phyloP scores from a whole-genome alignment of 2,888 invertebrate genomes.

The Empis stercorea region DNA sequence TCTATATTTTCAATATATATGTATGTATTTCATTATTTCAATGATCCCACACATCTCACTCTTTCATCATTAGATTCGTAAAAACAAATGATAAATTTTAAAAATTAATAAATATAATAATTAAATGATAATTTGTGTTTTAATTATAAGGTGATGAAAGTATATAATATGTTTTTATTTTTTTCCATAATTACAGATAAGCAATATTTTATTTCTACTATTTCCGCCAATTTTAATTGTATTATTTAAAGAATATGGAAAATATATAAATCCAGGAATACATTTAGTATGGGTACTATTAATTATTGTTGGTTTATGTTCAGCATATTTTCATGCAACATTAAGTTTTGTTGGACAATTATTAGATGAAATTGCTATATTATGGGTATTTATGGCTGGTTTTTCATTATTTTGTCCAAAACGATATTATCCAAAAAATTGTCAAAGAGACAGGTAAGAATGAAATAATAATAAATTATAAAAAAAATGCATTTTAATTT shows the following conservation, averaged over 20 bases:
- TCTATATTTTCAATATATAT: no score
- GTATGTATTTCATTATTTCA: no score
- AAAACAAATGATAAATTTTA: no score
- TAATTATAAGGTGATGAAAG: no score
- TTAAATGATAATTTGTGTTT: no score
- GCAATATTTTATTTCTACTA: conserved; percentile 63
- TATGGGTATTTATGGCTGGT: conserved; percentile 70
- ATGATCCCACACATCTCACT: no score
- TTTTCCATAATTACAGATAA: conserved; percentile 45
- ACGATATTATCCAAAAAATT: conserved; percentile 52
- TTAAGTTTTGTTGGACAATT: conserved; percentile 68
- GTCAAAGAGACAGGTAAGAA: conserved; percentile 49
- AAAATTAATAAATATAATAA: no score
- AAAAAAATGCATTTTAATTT: not conserved
- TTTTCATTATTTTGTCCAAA: conserved; percentile 63
- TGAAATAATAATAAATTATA: no score
- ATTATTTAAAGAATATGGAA: conserved; percentile 63
- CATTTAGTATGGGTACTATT: conserved; percentile 70
- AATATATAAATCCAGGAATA: conserved; percentile 61
- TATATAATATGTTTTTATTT: not conserved
- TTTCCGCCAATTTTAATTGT: conserved; percentile 66
- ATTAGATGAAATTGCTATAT: conserved; percentile 65
- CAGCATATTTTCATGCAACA: conserved; percentile 77
- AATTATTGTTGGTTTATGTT: conserved; percentile 65
- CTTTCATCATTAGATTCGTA: no score